phyloP scores from a whole-genome alignment of 2,888 invertebrate genomes.

The Odiellus spinosus region DNA sequence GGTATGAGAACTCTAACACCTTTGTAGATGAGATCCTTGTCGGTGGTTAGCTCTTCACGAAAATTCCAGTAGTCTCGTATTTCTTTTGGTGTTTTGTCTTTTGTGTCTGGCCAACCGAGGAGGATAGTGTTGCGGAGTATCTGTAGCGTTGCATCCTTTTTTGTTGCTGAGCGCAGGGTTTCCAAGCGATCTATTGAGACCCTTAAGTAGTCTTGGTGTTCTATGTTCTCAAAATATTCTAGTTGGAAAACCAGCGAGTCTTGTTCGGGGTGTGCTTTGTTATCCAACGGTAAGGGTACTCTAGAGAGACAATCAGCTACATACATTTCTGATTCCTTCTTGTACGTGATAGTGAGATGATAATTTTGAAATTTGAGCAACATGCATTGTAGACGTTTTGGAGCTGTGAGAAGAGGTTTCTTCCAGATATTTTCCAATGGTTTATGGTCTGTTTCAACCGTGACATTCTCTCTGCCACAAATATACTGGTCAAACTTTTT shows the following conservation, averaged over 20 bases:
- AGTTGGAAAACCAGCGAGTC: too few relatives aligned
- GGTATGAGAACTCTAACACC: too few relatives aligned
- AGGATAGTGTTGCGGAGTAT: background rate
- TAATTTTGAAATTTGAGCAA: constrained; percentile 3
- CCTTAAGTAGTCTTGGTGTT: too few relatives aligned
- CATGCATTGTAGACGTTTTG: constrained; percentile 2
- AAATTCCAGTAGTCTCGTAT: constrained; percentile 1
- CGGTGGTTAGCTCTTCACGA: background rate
- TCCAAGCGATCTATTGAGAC: too few relatives aligned
- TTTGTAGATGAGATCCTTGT: constrained; percentile 1
- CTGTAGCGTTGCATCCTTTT: background rate
- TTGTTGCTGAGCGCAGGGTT: background rate
- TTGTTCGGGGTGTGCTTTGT: background rate
- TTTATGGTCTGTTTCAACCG: too few relatives aligned
- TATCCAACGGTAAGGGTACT: background rate
- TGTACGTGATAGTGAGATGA: constrained; percentile 2
- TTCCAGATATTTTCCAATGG: background rate
- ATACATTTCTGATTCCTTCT: constrained; percentile 3
- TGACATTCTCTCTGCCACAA: too few relatives aligned
- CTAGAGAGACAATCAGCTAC: constrained; percentile 4
- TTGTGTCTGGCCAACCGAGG: background rate
- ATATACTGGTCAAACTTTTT: too few relatives aligned
- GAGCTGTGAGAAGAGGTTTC: background rate
- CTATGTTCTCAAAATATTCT: too few relatives aligned
- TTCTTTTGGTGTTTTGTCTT: background rate